Evolutionary conservation across 2,888 invertebrate species (phyloP), one percentile per base, ranked within the genome.

Genomic region (Pristionchus japonicus): DNA sequence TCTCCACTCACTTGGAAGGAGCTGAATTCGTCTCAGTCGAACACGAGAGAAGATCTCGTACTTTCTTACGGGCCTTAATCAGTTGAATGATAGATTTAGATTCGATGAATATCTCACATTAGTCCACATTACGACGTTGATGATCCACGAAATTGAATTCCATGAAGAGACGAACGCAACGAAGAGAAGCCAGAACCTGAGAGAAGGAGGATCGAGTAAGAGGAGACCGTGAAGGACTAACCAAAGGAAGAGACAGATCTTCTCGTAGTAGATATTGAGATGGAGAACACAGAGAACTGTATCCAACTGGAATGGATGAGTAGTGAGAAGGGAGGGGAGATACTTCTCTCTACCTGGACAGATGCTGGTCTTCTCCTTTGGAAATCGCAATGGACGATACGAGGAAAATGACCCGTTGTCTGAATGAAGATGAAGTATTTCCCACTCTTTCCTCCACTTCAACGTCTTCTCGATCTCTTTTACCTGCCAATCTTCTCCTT

Each of bases 261-360:
- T 94, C 87, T 94, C 94, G 90, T 94, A 94, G 90, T 94, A 94
- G 89, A 94, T 93, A 91, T 94, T 94, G 70, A 94, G 91, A 23
- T 92, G 92, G 11, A 94, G 90, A 40, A 94, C 94, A 86, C 94
- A 94, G 9, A 93, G 90, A 9, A 94, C 94, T 0, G 94, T 93
- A 89, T 94, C 93, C 91, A 91, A 88, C 92, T 94, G 91, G 20
- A 37, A 57, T 11, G 4, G 34, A 84, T 82, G 17, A 47, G 23
- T 82, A 20, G 9, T 49, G 3, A 11, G 13, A 3, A 34, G 6
- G 7, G 13, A 77, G n/a, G 80, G 4, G n/a, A 47, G 13, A 43
- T 47, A 9, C 23, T 37, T 70, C 70, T 3, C 6, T 7, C 37
- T 1, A 92, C 93, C 90, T 91, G 93, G 6, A 92, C 91, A 77